These are phyloP conservation scores for Apodemus agrarius DNA, from an alignment of 2,797 vertebrate genomes.

Conservation along the genomic window DNA sequence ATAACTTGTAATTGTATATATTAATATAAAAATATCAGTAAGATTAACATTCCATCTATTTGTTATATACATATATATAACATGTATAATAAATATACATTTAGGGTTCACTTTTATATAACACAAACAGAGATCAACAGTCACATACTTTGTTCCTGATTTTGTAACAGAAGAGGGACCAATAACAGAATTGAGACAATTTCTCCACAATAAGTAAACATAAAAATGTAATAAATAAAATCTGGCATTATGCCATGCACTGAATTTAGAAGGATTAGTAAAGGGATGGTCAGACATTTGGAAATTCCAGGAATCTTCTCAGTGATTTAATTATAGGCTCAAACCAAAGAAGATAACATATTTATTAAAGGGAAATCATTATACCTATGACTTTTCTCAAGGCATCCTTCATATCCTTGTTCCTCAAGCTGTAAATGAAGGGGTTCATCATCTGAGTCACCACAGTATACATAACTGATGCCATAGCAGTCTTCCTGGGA, in stretches of 20 bases:
- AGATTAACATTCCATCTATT: background rate
- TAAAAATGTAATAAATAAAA: background rate
- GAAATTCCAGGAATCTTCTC: background rate
- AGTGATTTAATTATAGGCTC: no score
- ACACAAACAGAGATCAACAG: background rate
- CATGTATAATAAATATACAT: background rate
- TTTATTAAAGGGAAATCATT: background rate
- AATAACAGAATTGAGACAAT: background rate
- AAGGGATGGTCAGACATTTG: background rate
- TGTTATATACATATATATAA: background rate
- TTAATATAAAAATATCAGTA: background rate
- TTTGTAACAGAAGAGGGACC: background rate
- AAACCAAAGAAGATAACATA: background rate
- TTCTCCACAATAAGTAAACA: background rate
- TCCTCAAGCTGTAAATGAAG: slow-evolving; percentile 61
- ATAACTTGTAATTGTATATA: background rate
- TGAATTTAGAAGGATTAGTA: background rate
- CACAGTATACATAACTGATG: slow-evolving; percentile 59
- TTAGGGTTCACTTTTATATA: background rate
- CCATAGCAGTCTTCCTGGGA: background rate
- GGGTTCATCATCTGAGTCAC: slow-evolving; percentile 66
- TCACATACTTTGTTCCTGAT: background rate
- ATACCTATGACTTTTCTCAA: background rate
- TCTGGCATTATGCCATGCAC: background rate
- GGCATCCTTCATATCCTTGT: background rate